These are phyloP conservation scores for Pollenia amentaria DNA, from an alignment of 2,888 invertebrate species.

Conservation along the genomic window DNA sequence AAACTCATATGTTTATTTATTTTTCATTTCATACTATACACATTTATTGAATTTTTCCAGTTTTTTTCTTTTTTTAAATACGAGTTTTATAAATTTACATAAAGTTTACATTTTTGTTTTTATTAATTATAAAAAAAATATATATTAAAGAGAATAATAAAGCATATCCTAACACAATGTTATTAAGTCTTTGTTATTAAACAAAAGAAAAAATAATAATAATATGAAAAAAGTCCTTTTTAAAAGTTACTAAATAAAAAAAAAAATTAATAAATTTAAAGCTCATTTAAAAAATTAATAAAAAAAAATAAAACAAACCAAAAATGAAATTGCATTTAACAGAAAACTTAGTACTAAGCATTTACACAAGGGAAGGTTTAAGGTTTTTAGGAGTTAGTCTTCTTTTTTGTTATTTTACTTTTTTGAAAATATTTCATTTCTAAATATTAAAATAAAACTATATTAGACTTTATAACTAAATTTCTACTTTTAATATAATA, in stretches of 20 bases:
- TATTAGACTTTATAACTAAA: constrained; percentile 65
- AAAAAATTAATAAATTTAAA: constrained; percentile 49
- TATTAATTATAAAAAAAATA: constrained; percentile 74
- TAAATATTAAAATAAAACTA: constrained; percentile 63
- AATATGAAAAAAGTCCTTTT: constrained; percentile 27
- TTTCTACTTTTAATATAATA: constrained; percentile 2
- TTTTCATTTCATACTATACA: constrained; percentile 73
- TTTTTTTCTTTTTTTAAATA: constrained; percentile 61
- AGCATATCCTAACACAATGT: constrained; percentile 62
- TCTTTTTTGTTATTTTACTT: constrained; percentile 5
- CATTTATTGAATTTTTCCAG: constrained; percentile 71
- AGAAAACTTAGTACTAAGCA: constrained; percentile 62
- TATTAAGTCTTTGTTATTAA: constrained; percentile 67
- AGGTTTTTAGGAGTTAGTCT: constrained; percentile 45
- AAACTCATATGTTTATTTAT: not conserved
- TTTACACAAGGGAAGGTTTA: constrained; percentile 47
- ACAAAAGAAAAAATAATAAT: constrained; percentile 43
- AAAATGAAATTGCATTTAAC: constrained; percentile 37
- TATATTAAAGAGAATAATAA: constrained; percentile 67
- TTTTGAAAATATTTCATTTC: constrained; percentile 48
- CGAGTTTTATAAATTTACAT: constrained; percentile 73
- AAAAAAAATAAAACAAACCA: constrained; percentile 1
- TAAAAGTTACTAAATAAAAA: constrained; percentile 52
- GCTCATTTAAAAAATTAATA: constrained; percentile 21
- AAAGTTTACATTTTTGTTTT: constrained; percentile 69